phyloP scores from a whole-genome alignment of 2,888 invertebrate genomes.

The Cephus runcator region DNA sequence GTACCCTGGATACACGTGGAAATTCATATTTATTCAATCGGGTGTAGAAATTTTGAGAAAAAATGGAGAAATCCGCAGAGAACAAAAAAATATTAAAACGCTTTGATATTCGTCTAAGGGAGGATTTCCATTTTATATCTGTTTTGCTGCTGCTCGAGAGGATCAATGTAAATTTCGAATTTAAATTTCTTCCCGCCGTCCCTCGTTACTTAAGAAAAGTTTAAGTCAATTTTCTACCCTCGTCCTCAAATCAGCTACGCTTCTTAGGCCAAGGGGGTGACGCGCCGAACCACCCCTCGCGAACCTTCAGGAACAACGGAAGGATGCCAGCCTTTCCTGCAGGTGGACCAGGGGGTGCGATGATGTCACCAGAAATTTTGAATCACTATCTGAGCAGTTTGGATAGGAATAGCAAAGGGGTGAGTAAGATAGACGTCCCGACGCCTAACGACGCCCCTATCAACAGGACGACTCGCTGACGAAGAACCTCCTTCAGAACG shows the following conservation, averaged over 20 bases:
- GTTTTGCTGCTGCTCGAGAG: neutral
- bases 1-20: slow-evolving; percentile 24
- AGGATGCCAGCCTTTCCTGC: slow-evolving; percentile 23
- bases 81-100: neutral
- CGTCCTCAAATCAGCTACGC: neutral
- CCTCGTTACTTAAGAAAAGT: neutral
- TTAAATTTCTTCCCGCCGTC: neutral
- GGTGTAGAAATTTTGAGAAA: neutral
- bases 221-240: neutral
- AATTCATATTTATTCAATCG: slow-evolving; percentile 3
- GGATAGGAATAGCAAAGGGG: slow-evolving; percentile 47
- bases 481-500: neutral
- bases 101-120: neutral
- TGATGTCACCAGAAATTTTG: slow-evolving; percentile 54
- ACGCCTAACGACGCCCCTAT: neutral
- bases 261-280: slow-evolving; percentile 30
- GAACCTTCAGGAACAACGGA: slow-evolving; percentile 28
- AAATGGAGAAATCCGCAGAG: too few relatives aligned
- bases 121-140: neutral
- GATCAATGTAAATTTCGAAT: neutral
- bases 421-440: slow-evolving; percentile 44
- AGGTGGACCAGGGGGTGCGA: slow-evolving; percentile 34
- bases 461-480: neutral
- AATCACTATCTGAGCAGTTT: slow-evolving; percentile 50
- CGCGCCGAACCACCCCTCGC: slow-evolving; percentile 17